These are phyloP conservation scores for Rotaria macrura DNA, from an alignment of 2,888 invertebrate genomes.

Conservation along the genomic window DNA sequence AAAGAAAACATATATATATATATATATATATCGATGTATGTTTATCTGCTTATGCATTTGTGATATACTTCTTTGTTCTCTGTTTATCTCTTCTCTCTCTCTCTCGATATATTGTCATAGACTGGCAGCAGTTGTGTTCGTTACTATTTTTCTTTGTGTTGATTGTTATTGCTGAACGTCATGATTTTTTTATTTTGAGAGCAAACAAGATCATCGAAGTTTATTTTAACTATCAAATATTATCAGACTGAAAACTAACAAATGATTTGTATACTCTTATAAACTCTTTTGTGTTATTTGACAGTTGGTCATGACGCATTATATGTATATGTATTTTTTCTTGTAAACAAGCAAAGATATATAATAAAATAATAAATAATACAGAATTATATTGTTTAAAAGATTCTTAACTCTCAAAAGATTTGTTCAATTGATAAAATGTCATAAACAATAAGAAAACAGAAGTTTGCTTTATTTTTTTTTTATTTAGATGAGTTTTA, in stretches of 20 bases:
- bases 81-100: too few species aligned
- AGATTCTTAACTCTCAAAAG: too few species aligned
- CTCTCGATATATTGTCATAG: not conserved
- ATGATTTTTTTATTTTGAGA: not conserved
- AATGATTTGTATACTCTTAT: not conserved
- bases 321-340: not conserved
- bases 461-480: too few species aligned
- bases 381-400: not conserved
- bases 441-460: too few species aligned
- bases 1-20: not conserved
- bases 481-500: not conserved
- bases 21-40: not conserved
- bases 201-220: not conserved
- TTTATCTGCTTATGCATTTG: not conserved
- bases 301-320: not conserved
- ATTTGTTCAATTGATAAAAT: too few species aligned
- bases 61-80: not conserved
- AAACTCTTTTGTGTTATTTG: not conserved
- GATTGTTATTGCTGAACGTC: not conserved
- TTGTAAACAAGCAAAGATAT: not conserved
- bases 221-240: not conserved
- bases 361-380: not conserved
- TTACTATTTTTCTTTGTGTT: not conserved
- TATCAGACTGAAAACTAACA: not conserved
- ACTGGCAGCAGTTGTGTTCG: not conserved